Evolutionary conservation across 2,888 invertebrate genomes (phyloP), one percentile per base, ranked within the genome.

Genomic region (Cheilosia scutellata): DNA sequence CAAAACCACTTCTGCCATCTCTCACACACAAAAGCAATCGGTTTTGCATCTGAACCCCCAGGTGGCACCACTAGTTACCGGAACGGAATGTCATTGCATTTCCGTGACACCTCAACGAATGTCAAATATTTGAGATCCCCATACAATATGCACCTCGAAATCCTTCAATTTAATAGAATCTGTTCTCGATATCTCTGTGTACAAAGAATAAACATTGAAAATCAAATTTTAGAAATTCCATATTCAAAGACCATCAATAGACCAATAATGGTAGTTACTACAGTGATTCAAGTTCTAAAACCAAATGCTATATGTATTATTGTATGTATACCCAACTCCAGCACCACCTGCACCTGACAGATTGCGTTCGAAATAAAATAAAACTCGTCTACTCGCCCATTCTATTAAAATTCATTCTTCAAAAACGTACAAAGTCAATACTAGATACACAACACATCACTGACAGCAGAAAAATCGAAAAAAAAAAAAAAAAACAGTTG

Each of bases 281-380:
- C 31, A 72, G 78, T 66, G 66, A 72, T 62, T 70, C 62, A 33
- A 44, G 47, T 77, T 71, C 72, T 72, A 31, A 78, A 79, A 74
- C 79, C 68, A 70, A 79, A 79, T 77, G 78, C 71, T 77, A 72
- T 78, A 83, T 74, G 33, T 47, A 63, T 29, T 27, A 47, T 25
- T 25, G 16, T 4, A 29, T 31, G 33, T 77, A 44, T 68, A 79
- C 44, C 79, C 60, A 70, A 29, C 42, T 49, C 65, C 29, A 62
- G 11, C 2, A 47, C 29, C 49, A 82, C 58, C 82, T 84, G 84
- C 74, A 79, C 31, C 80, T 75, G 84, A 84, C 80, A 75, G 79
- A 65, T 65, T 75, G 58, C 58, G 58, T 53, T 62, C 25, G 57
- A 37, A 31, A 42, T 27, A 29, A 44, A 44, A 55, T 68, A 62